phyloP scores from a whole-genome alignment of 2,888 invertebrate genomes.

The Eurytoma californica region DNA sequence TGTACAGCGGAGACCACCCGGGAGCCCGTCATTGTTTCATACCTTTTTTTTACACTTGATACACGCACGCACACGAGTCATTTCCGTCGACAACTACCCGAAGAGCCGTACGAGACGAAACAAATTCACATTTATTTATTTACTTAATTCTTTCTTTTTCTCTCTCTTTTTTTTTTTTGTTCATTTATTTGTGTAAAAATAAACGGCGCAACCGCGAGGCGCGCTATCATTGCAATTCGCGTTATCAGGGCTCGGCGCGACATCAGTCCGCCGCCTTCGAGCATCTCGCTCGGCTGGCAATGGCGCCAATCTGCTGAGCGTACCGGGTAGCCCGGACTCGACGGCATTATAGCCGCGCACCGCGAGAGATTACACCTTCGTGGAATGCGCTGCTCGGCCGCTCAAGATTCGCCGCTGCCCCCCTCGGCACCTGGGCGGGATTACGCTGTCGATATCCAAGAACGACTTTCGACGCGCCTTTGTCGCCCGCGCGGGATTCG shows the following conservation, averaged over 20 bases:
- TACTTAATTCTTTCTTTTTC: too few species aligned
- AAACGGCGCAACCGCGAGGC: neutral
- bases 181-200: slow-evolving; percentile 11
- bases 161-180: neutral
- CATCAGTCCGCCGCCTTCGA: neutral
- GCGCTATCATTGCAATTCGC: neutral
- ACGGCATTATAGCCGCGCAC: neutral
- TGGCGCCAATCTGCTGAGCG: neutral
- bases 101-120: neutral
- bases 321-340: too few species aligned
- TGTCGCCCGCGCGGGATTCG: too few species aligned
- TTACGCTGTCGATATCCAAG: too few species aligned
- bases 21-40: neutral
- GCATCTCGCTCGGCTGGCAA: slow-evolving; percentile 25
- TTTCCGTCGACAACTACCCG: neutral
- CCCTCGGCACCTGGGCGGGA: too few species aligned
- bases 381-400: neutral
- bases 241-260: neutral
- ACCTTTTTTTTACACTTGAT: slow-evolving; percentile 5
- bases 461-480: too few species aligned
- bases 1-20: neutral
- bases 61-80: slow-evolving; percentile 7
- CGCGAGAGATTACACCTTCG: slow-evolving; percentile 1
- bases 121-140: neutral
- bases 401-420: neutral